These are phyloP conservation scores for Triplophysa tibetana DNA, from an alignment of 2,113 vertebrate species.

Conservation along the genomic window DNA sequence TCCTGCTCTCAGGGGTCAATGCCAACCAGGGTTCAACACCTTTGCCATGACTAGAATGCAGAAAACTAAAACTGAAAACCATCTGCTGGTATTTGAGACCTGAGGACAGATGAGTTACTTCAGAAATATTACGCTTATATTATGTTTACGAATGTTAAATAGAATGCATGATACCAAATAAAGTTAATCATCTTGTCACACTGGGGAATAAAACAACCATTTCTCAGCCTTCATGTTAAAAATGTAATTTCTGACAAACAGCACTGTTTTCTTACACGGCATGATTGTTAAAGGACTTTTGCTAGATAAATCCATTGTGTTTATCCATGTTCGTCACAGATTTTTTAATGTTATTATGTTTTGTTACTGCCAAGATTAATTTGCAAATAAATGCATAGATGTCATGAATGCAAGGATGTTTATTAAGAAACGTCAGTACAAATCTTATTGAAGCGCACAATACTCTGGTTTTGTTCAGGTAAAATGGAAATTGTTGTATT, in stretches of 20 bases:
- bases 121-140: not conserved
- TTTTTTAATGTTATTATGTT: no score
- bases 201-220: not conserved
- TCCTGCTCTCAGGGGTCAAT: slow-evolving; percentile 62
- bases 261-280: no score
- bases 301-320: no score
- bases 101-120: not conserved
- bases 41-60: slow-evolving; percentile 5
- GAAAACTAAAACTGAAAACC: slow-evolving; percentile 36
- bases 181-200: not conserved
- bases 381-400: no score
- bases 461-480: no score
- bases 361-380: no score
- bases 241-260: not conserved
- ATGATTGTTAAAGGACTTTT: no score
- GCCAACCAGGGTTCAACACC: slow-evolving; percentile 40
- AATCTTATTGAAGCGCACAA: no score
- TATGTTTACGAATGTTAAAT: not conserved
- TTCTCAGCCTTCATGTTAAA: not conserved
- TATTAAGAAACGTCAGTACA: no score
- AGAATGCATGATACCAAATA: not conserved
- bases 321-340: no score
- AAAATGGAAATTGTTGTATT: no score
- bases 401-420: no score
- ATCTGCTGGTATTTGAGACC: slow-evolving; percentile 21